phyloP scores from a whole-genome alignment of 2,888 invertebrate genomes.

The Caenorhabditis doughertyi region DNA sequence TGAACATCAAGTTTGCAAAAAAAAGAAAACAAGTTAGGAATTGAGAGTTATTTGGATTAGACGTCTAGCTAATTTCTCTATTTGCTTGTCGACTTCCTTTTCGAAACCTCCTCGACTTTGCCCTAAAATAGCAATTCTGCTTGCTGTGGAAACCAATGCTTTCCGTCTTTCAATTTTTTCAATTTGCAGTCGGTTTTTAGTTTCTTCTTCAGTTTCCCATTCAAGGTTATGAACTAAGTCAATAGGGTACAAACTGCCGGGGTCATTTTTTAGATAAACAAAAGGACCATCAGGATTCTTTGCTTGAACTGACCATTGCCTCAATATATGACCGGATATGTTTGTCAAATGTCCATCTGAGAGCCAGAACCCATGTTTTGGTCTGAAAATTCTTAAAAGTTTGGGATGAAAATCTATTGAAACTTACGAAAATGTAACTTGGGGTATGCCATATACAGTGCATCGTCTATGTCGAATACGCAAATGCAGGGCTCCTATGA shows the following conservation, averaged over 20 bases:
- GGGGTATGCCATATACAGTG: not conserved
- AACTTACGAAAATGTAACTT: not conserved
- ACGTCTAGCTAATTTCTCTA: constrained; percentile 1
- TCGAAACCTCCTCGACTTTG: too few relatives aligned
- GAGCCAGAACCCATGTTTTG: not conserved
- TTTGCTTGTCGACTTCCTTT: too few relatives aligned
- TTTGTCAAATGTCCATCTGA: not conserved
- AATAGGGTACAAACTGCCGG: constrained; percentile 4
- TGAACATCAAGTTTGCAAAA: too few relatives aligned
- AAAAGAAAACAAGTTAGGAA: not conserved
- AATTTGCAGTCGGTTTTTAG: not conserved
- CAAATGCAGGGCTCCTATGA: not conserved
- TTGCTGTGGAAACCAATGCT: not conserved
- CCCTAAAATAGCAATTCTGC: not conserved
- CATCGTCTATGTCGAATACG: not conserved
- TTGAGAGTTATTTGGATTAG: not conserved
- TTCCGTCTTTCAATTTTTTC: not conserved
- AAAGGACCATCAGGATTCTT: not conserved
- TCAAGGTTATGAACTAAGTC: constrained; percentile 4
- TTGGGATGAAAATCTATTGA: too few relatives aligned
- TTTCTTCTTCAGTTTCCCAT: constrained; percentile 3
- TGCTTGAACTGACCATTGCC: not conserved
- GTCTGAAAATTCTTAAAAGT: not conserved
- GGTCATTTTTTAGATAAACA: constrained; percentile 5
- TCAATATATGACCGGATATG: not conserved